phyloP scores from a whole-genome alignment of 2,113 vertebrate genomes.

The Girardinichthys multiradiatus region DNA sequence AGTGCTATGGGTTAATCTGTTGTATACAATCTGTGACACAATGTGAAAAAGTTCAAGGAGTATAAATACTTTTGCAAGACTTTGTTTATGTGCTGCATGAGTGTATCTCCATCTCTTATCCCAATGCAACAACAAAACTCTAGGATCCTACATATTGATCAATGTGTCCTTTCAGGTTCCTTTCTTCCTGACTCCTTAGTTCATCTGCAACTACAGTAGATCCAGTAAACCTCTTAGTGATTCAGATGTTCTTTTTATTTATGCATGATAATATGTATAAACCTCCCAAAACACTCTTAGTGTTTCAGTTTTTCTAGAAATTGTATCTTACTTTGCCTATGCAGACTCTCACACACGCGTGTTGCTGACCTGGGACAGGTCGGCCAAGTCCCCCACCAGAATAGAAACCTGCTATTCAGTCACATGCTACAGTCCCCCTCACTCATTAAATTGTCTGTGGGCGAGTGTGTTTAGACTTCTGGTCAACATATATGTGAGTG shows the following conservation, averaged over 20 bases:
- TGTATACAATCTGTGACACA: neutral
- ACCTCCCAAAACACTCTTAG: neutral
- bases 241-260: neutral
- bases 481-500: conserved; percentile 25
- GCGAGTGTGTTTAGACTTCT: conserved; percentile 20
- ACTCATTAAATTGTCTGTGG: conserved; percentile 32
- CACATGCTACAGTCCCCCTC: conserved; percentile 68
- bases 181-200: no score
- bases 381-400: conserved; percentile 57
- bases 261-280: neutral
- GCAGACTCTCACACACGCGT: no score
- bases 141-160: no score
- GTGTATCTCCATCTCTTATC: no score
- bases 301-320: neutral
- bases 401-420: conserved; percentile 57
- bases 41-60: neutral
- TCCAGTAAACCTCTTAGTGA: neutral
- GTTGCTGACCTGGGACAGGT: conserved; percentile 15
- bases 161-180: no score
- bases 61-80: no score
- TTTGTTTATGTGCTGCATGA: no score
- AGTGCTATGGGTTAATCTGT: neutral
- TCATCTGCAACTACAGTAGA: neutral
- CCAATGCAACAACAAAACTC: no score
- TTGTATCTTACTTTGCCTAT: neutral